Conservation (phyloP, 2,113 vertebrate genomes). For the Pluvialis apricaria region DNA sequence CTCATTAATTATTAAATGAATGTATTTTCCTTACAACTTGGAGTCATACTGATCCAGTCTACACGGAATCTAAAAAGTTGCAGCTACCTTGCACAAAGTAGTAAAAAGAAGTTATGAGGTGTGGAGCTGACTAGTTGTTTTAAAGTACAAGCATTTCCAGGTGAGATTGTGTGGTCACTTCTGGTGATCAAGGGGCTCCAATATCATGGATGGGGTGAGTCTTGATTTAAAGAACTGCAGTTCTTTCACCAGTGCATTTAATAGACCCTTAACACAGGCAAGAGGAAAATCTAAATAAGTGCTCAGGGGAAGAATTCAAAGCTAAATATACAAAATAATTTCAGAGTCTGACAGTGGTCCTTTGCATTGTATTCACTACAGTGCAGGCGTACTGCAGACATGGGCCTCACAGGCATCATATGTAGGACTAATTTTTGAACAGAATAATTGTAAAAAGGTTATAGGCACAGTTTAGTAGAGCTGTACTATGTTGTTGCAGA, state of each 20-base stretch:
- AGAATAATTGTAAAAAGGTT: background rate
- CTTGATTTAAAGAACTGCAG: background rate
- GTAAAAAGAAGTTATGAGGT: background rate
- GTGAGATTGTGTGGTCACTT: background rate
- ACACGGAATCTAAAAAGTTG: background rate
- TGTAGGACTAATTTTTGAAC: background rate
- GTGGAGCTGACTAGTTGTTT: background rate
- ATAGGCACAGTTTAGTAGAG: background rate
- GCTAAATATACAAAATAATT: background rate
- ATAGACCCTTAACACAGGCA: background rate
- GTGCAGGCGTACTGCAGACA: background rate
- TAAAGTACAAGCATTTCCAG: background rate
- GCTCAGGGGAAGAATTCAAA: background rate
- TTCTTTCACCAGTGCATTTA: background rate
- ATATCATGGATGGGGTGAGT: background rate
- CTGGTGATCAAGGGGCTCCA: background rate
- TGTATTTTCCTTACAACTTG: background rate
- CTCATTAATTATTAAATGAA: conserved; percentile 45
- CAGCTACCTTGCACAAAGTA: background rate
- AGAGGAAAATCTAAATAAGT: background rate
- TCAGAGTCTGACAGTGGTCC: background rate
- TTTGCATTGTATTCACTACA: background rate
- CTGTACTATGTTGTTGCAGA: background rate
- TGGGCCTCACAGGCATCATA: background rate
- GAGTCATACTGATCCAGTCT: background rate